Conservation (phyloP, 2,113 vertebrate genomes). For the Anoura caudifer region DNA sequence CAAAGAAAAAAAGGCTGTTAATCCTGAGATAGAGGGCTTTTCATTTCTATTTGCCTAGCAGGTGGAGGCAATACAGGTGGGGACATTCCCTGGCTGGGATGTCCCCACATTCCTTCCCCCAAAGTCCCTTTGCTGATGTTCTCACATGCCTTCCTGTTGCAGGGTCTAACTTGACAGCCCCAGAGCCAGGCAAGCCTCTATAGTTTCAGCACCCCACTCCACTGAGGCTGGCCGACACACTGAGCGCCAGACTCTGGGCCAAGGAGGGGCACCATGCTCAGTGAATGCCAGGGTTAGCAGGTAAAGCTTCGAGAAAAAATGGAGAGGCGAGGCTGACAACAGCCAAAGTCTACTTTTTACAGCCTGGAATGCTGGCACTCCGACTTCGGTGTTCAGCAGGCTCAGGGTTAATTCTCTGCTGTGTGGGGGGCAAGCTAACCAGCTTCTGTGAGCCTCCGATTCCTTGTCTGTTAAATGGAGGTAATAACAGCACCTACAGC, state of each 20-base stretch:
- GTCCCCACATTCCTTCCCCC: neutral
- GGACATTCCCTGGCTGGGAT: neutral
- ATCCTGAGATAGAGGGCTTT: conserved; percentile 42
- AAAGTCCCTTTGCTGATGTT: neutral
- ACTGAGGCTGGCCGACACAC: accelerated
- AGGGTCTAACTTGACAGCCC: neutral
- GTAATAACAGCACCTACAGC: neutral
- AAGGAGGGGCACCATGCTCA: neutral
- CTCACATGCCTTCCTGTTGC: no score
- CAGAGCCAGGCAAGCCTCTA: neutral
- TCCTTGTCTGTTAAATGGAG: neutral
- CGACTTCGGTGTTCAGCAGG: neutral
- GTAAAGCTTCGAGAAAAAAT: neutral
- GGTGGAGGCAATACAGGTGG: no score
- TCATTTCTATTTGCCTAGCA: conserved; percentile 35
- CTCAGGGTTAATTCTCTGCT: neutral
- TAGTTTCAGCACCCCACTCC: no score
- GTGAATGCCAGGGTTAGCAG: accelerated
- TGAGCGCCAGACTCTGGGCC: neutral
- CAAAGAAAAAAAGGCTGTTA: conserved; percentile 28
- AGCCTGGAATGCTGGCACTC: neutral
- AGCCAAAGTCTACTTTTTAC: neutral
- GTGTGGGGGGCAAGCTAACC: neutral
- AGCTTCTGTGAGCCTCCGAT: neutral
- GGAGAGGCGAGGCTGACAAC: accelerated